phyloP scores from a whole-genome alignment of 2,113 vertebrate genomes.

The Lycaon pictus region DNA sequence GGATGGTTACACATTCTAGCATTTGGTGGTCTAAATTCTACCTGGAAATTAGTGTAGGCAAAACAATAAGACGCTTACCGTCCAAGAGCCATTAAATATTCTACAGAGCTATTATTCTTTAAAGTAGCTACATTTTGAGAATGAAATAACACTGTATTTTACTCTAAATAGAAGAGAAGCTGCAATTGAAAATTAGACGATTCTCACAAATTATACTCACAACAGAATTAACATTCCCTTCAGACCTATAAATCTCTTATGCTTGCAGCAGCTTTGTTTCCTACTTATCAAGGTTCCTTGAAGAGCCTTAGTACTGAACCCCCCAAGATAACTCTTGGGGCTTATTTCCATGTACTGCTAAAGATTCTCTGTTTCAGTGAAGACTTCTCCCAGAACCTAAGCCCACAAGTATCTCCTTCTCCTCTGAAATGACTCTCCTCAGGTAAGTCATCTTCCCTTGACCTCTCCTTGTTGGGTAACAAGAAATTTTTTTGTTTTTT shows the following conservation, averaged over 20 bases:
- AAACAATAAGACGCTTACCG: neutral
- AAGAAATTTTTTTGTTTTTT: too few relatives aligned
- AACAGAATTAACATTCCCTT: neutral
- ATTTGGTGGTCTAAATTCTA: neutral
- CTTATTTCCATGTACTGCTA: neutral
- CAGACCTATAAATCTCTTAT: neutral
- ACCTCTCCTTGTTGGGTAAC: neutral
- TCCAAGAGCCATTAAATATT: neutral
- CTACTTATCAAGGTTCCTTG: neutral
- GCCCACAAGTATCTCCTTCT: neutral
- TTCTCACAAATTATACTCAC: neutral
- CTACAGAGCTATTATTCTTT: neutral
- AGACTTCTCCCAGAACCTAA: neutral
- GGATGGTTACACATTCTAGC: neutral
- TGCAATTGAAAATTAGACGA: neutral
- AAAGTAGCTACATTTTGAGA: neutral
- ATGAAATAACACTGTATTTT: neutral
- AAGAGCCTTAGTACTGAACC: neutral
- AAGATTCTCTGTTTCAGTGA: neutral
- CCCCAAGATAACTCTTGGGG: neutral
- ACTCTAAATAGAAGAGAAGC: neutral
- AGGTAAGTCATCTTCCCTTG: neutral
- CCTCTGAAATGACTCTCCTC: neutral
- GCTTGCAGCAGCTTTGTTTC: neutral
- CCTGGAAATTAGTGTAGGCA: neutral